A percentile compares a stretch with the other conserved stretches of the same genome.
Evolutionary conservation across 2,113 vertebrate genomes (phyloP).

Genomic region (Hemichromis elongatus): DNA sequence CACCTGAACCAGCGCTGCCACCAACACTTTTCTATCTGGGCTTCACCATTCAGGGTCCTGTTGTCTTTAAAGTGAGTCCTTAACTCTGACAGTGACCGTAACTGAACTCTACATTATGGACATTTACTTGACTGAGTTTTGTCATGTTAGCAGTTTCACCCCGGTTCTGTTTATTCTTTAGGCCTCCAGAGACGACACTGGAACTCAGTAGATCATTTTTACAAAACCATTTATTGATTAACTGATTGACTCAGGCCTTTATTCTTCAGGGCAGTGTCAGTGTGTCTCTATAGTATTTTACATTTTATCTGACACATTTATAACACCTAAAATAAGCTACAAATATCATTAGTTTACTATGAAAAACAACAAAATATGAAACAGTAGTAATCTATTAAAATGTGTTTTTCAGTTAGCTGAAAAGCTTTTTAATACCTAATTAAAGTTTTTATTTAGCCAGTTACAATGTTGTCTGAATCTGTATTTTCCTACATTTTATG

Average conservation of each 20-base stretch:
- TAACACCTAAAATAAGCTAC: no score
- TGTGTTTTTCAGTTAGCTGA: fast-evolving
- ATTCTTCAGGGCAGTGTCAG: no score
- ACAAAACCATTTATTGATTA: no score
- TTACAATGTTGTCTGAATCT: not conserved
- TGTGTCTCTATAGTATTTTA: no score
- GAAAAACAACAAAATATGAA: not conserved
- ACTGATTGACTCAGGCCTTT: no score
- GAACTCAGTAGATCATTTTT: no score
- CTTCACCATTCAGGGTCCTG: constrained; percentile 54
- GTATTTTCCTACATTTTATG: not conserved
- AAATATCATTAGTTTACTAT: no score
- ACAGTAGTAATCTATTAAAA: not conserved
- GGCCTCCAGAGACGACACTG: no score
- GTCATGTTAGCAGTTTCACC: no score
- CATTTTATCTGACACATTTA: no score
- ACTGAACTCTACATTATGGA: not conserved
- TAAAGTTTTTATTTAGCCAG: not conserved
- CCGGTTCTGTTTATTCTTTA: no score
- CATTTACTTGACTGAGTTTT: no score
- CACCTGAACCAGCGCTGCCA: not conserved
- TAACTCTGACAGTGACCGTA: not conserved
- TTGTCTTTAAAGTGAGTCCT: not conserved
- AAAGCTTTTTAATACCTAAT: not conserved
- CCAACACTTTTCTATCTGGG: constrained; percentile 46